Percentiles rank a stretch among this genome's conserved stretches.
phyloP scores from a whole-genome alignment of 2,797 vertebrate species.

The Nannoperca obscura region DNA sequence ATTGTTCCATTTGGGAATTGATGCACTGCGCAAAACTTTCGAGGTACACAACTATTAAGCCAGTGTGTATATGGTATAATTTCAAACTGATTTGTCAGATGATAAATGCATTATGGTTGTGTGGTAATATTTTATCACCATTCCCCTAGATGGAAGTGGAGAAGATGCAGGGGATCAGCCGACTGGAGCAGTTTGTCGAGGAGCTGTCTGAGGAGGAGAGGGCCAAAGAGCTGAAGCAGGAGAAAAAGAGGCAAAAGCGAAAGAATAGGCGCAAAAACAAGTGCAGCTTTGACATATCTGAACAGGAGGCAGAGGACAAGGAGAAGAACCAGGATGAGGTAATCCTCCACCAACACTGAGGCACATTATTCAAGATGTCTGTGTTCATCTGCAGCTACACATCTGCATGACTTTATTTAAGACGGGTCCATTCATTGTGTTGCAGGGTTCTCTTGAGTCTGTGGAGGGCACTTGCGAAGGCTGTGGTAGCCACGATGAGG shows the following conservation, averaged over 20 bases:
- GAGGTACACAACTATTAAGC: slow-evolving; percentile 85
- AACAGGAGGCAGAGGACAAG: slow-evolving; percentile 88
- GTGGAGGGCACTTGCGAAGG: slow-evolving; percentile 89
- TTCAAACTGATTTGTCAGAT: neutral
- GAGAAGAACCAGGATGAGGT: slow-evolving; percentile 90
- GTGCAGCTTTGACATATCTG: slow-evolving; percentile 89
- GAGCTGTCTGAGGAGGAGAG: slow-evolving; percentile 97
- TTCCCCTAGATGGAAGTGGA: slow-evolving; percentile 93
- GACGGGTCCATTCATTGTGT: slow-evolving; percentile 33
- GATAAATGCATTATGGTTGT: neutral
- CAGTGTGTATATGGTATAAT: neutral
- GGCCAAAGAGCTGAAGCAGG: slow-evolving; percentile 95
- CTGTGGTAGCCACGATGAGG: slow-evolving; percentile 87
- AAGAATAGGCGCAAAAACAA: slow-evolving; percentile 99
- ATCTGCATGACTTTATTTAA: neutral
- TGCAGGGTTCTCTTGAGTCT: slow-evolving; percentile 88
- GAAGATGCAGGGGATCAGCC: slow-evolving; percentile 96
- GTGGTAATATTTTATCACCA: neutral
- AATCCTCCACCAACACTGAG: slow-evolving; percentile 13
- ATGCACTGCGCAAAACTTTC: slow-evolving; percentile 95
- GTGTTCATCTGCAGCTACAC: neutral
- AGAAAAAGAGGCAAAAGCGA: slow-evolving; percentile 97
- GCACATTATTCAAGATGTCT: neutral
- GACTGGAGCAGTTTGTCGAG: slow-evolving; percentile 96
- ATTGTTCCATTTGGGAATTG: slow-evolving; percentile 95